Conservation (phyloP, 2,888 invertebrate species). For the Apamea sordens region DNA sequence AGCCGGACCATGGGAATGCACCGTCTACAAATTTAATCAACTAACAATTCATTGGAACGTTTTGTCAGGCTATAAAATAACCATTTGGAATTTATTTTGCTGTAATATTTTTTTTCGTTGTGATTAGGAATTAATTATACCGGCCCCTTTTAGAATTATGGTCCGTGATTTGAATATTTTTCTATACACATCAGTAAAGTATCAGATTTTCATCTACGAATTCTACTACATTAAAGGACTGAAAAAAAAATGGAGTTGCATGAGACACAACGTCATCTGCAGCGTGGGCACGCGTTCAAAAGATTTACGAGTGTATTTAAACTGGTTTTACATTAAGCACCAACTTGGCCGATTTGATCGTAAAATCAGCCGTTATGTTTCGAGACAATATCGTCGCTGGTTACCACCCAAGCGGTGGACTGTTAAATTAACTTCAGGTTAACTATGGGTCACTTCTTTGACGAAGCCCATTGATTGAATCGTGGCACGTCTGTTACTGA, state of each 20-base stretch:
- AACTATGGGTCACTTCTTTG: slow-evolving; percentile 80
- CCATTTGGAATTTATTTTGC: slow-evolving; percentile 64
- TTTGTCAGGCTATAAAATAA: slow-evolving; percentile 79
- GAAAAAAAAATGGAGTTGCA: slow-evolving; percentile 70
- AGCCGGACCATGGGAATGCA: slow-evolving; percentile 85
- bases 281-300: slow-evolving; percentile 84
- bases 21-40: slow-evolving; percentile 86
- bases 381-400: slow-evolving; percentile 86
- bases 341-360: slow-evolving; percentile 87
- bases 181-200: not conserved
- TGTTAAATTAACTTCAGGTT: slow-evolving; percentile 85
- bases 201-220: slow-evolving; percentile 24
- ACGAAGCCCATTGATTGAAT: slow-evolving; percentile 66
- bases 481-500: slow-evolving; percentile 51
- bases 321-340: slow-evolving; percentile 88
- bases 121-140: not conserved
- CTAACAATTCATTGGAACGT: slow-evolving; percentile 77
- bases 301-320: slow-evolving; percentile 89
- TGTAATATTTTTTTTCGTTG: slow-evolving; percentile 1
- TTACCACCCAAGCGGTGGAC: slow-evolving; percentile 85
- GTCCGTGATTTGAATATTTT: not conserved
- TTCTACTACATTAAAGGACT: slow-evolving; percentile 47
- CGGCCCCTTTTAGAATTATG: not conserved
- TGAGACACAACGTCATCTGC: slow-evolving; percentile 78
- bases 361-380: slow-evolving; percentile 86